Percentiles rank a stretch among this genome's conserved stretches.
These are phyloP conservation scores for Ichneumoninae sp. DNA, from an alignment of 2,888 invertebrate genomes.

Conservation along the genomic window DNA sequence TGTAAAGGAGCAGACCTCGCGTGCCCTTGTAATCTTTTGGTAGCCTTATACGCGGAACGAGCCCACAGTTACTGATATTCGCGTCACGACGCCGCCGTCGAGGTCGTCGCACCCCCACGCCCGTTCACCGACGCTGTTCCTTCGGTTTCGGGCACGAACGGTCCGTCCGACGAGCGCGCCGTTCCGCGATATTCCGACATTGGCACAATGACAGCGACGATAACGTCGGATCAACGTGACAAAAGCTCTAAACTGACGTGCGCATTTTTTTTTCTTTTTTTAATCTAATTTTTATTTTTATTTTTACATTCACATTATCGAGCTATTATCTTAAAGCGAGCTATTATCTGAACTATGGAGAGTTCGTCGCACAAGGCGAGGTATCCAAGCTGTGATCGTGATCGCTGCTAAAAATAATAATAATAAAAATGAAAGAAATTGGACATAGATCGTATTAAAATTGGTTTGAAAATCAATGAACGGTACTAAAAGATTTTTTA, in stretches of 20 bases:
- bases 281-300: not conserved
- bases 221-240: slow-evolving; percentile 34
- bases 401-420: no score
- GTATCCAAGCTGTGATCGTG: no score
- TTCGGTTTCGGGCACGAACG: slow-evolving; percentile 17
- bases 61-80: slow-evolving; percentile 49
- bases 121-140: slow-evolving; percentile 13
- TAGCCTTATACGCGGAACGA: slow-evolving; percentile 42
- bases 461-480: no score
- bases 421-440: no score
- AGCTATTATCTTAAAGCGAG: no score
- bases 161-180: slow-evolving; percentile 10
- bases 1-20: slow-evolving; percentile 64
- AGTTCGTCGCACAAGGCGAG: no score
- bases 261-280: not conserved
- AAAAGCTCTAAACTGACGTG: slow-evolving; percentile 1
- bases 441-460: no score
- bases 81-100: slow-evolving; percentile 58
- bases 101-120: slow-evolving; percentile 63
- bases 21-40: slow-evolving; percentile 61
- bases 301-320: not conserved
- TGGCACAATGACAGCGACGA: slow-evolving; percentile 27
- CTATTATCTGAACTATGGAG: no score
- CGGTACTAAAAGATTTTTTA: no score
- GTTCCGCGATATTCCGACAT: slow-evolving; percentile 52